Base-by-base conservation (phyloP, 2,888 invertebrate genomes). In the Coelopa pilipes region DNA sequence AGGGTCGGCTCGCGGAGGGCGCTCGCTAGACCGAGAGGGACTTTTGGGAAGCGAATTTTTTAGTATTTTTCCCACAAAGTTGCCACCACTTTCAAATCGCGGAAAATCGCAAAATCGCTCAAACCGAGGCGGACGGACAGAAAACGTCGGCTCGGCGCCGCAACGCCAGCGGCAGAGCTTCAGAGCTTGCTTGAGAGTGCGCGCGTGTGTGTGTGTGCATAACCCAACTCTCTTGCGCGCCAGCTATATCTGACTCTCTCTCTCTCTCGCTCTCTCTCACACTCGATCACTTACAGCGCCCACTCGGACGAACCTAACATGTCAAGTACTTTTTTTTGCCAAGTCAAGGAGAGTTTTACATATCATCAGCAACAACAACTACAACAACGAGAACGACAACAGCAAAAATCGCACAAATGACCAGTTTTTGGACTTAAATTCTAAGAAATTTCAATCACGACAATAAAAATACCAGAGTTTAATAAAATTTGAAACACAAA, bases 371-470 rank as follows among this genome's bases (percentile, higher is more conserved):
- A 13, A 62, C 19, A 62, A 62, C 21, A 62, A 49, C n/a, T n/a
- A n/a, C n/a, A n/a, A n/a, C n/a, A n/a, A n/a, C n/a, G n/a, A n/a
- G n/a, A 65, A 7, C 15, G 3, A 62, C 19, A 62, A 62, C 21
- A 62, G 21, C 21, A 19, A 15, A 24, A 66, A 66, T 19, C 19
- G 50, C 66, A 66, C 66, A 66, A 66, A 66, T 66, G 66, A 50
- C 24, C 21, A 66, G 15, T 7, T 66, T 66, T 66, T 49, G 50
- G 66, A 66, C 24, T 24, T 21, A 1, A 1, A 21, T 60, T 60
- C 34, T 62, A 24, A 0, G 34, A 11, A 45, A 34, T 45, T 53
- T 53, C 10, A 53, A 62, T 24, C 24, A 50, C 9, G 50, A 49
- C 19, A 66, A 66, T 24, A 19, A 21, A 49, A 46, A 4, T n/a